A percentile compares a stretch with the other conserved stretches of the same genome.
phyloP scores from a whole-genome alignment of 1,140 invertebrate genomes.

The Helicoverpa zea region DNA sequence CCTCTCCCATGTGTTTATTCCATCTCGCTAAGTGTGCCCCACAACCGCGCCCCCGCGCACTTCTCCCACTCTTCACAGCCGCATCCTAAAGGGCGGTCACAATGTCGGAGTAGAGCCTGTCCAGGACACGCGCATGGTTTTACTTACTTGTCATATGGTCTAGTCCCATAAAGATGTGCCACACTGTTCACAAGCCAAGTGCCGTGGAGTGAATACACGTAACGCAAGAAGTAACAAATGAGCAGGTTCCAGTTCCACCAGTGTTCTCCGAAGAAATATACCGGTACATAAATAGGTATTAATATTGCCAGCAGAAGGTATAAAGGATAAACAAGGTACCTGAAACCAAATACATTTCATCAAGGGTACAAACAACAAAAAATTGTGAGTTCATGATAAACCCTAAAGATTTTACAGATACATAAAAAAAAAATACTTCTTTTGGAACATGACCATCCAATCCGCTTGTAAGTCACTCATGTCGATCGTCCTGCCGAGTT shows the following conservation, averaged over 20 bases:
- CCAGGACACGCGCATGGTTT: too few species aligned
- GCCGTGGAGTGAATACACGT: constrained; percentile 90
- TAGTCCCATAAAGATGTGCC: constrained; percentile 82
- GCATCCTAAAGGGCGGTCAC: too few species aligned
- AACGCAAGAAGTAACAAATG: constrained; percentile 89
- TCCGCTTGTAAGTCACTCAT: constrained; percentile 91
- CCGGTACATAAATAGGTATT: constrained; percentile 89
- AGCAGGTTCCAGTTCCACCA: constrained; percentile 87
- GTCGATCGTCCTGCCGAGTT: constrained; percentile 89
- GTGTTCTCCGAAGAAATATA: constrained; percentile 91
- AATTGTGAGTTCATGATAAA: too few species aligned
- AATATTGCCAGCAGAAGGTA: constrained; percentile 55
- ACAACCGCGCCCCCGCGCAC: too few species aligned
- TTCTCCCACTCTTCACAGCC: too few species aligned
- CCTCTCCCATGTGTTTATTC: too few species aligned
- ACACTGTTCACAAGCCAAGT: constrained; percentile 96
- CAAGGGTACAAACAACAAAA: too few species aligned
- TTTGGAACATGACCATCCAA: constrained; percentile 91
- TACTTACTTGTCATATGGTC: constrained; percentile 84
- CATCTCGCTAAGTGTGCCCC: too few species aligned
- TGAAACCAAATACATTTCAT: not conserved
- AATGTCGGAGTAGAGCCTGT: too few species aligned
- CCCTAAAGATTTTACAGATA: too few species aligned
- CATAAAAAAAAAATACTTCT: too few species aligned
- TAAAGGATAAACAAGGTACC: not conserved